Evolutionary conservation across 2,888 invertebrate genomes (phyloP).

Genomic region (Patella depressa): DNA sequence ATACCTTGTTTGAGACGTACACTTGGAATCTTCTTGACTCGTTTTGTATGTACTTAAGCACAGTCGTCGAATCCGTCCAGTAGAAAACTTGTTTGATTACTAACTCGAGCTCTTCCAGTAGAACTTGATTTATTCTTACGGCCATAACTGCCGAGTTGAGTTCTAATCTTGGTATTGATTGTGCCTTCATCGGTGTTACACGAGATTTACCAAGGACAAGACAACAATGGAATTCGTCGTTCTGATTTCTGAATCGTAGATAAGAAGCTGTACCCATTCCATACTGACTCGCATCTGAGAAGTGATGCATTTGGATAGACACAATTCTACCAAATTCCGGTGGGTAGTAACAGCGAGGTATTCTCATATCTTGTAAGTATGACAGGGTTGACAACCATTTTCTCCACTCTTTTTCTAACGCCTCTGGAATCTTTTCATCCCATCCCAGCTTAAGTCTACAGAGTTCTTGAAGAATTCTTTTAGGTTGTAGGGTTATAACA

Average conservation of each 20-base stretch:
- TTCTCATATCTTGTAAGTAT: not conserved
- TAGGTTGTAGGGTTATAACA: too few species aligned
- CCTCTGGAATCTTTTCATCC: conserved; percentile 22
- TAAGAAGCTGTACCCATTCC: conserved; percentile 22
- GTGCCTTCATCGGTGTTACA: conserved; percentile 18
- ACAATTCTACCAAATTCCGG: not conserved
- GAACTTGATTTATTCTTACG: conserved; percentile 5
- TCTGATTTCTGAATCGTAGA: not conserved
- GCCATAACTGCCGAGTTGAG: conserved; percentile 19
- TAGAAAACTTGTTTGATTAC: not conserved
- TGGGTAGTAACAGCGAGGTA: not conserved
- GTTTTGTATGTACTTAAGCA: conserved; percentile 10
- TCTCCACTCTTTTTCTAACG: not conserved
- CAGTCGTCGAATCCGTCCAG: conserved; percentile 11
- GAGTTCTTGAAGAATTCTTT: conserved; percentile 20
- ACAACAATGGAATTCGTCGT: conserved; percentile 18
- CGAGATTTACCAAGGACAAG: conserved; percentile 17
- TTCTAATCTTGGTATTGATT: conserved; percentile 21
- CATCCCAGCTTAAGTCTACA: conserved; percentile 12
- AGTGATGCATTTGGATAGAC: conserved; percentile 18
- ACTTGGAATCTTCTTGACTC: conserved; percentile 16
- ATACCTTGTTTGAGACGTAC: conserved; percentile 19
- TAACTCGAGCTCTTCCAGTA: not conserved
- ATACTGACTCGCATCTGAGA: conserved; percentile 19
- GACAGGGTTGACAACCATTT: conserved; percentile 7